A percentile compares a stretch with the other conserved stretches of the same genome.
Conservation (phyloP, 2,888 invertebrate genomes). For the Siphonodentalium dalli region DNA sequence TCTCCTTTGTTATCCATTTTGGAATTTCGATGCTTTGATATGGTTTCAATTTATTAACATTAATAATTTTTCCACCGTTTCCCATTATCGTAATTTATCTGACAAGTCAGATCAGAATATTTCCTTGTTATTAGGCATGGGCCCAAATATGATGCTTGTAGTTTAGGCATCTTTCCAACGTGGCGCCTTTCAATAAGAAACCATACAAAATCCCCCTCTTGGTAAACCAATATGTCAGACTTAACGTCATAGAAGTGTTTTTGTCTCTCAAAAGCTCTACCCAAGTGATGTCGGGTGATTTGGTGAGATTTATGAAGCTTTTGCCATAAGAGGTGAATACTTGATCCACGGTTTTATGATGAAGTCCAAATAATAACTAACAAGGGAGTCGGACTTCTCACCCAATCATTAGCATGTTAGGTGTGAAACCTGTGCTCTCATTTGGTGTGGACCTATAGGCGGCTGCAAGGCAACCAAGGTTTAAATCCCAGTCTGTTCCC, state of each 20-base stretch:
- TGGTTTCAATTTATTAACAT: too few relatives aligned
- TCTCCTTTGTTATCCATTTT: too few relatives aligned
- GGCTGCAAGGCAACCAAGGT: constrained; percentile 26
- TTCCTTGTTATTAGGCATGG: background rate
- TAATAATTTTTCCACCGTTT: too few relatives aligned
- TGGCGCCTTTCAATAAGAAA: background rate
- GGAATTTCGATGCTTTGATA: too few relatives aligned
- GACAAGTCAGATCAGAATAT: background rate
- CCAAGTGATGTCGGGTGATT: constrained; percentile 6
- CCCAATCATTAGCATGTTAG: constrained; percentile 29
- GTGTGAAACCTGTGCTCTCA: constrained; percentile 24
- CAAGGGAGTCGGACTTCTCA: constrained; percentile 27
- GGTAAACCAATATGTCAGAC: background rate
- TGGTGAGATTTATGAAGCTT: constrained; percentile 14
- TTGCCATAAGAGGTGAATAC: constrained; percentile 4
- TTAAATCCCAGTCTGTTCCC: constrained; percentile 26
- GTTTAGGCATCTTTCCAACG: background rate
- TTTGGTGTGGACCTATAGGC: constrained; percentile 26
- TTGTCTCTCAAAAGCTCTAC: background rate
- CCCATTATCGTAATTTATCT: too few relatives aligned
- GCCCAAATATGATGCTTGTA: background rate
- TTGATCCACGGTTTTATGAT: constrained; percentile 9
- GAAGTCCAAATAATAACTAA: constrained; percentile 17
- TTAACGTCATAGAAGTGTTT: constrained; percentile 2
- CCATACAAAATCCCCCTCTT: background rate